These are phyloP conservation scores for Phymanthus crucifer DNA, from an alignment of 92 coral and sea anemone species.

Conservation along the genomic window DNA sequence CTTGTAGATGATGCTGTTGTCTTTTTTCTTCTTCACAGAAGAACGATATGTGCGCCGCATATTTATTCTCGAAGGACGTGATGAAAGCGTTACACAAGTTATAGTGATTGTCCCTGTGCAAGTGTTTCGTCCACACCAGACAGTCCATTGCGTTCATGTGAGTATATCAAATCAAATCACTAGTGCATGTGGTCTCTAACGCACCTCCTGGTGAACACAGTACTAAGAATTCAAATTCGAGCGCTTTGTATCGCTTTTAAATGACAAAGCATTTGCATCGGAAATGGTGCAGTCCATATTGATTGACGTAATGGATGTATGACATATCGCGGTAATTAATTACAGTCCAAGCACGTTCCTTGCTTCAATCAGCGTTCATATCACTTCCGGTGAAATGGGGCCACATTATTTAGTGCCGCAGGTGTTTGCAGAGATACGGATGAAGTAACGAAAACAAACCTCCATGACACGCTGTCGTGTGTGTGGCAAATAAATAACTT, in stretches of 20 bases:
- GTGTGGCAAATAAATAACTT: neutral
- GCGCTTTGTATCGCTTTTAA: neutral
- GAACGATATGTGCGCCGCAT: conserved; percentile 22
- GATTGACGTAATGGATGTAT: conserved; percentile 15
- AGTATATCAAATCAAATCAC: no score
- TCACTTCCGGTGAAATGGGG: conserved; percentile 30
- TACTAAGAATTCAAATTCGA: conserved; percentile 6
- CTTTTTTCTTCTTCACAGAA: conserved; percentile 8
- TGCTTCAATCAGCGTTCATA: conserved; percentile 13
- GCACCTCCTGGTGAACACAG: neutral
- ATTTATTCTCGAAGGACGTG: conserved; percentile 13
- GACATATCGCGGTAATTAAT: conserved; percentile 12
- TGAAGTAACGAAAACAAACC: neutral
- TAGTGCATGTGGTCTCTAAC: neutral
- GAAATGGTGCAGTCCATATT: conserved; percentile 24
- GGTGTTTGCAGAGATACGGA: conserved; percentile 26
- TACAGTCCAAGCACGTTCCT: conserved; percentile 29
- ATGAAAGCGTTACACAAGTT: conserved; percentile 18
- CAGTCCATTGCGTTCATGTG: neutral
- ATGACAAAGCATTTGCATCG: conserved; percentile 5
- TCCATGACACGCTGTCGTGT: neutral
- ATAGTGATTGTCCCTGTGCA: conserved; percentile 3
- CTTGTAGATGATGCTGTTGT: conserved; percentile 6
- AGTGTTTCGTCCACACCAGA: conserved; percentile 15
- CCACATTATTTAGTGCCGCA: neutral